phyloP scores from a whole-genome alignment of 2,797 vertebrate genomes.

The Rhinatrema bivittatum region DNA sequence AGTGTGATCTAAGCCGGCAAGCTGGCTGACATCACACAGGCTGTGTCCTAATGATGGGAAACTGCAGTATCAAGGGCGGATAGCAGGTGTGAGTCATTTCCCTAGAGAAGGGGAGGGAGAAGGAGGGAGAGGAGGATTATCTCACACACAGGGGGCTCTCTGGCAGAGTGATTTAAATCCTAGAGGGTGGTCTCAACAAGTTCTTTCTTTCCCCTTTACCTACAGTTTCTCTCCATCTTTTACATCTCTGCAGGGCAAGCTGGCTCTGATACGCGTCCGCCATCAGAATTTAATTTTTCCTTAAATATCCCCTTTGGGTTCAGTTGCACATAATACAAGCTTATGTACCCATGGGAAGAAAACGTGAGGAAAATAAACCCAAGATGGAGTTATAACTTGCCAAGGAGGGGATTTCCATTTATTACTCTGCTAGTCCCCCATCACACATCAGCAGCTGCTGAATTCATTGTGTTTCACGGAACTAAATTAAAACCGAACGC shows the following conservation, averaged over 20 bases:
- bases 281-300: conserved; percentile 24
- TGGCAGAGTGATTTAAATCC: conserved; percentile 9
- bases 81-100: conserved; percentile 60
- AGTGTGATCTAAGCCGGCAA: conserved; percentile 53
- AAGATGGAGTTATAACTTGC: conserved; percentile 5
- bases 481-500: conserved; percentile 30
- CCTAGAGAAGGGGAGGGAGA: conserved; percentile 32
- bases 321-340: conserved; percentile 21
- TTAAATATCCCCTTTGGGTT: conserved; percentile 29
- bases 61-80: conserved; percentile 43
- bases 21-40: conserved; percentile 52
- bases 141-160: conserved; percentile 31
- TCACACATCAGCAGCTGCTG: conserved; percentile 2
- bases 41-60: conserved; percentile 49
- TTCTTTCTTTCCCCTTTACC: conserved; percentile 14
- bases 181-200: conserved; percentile 21
- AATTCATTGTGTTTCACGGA: conserved; percentile 6
- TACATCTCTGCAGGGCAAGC: conserved; percentile 25
- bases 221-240: conserved; percentile 16
- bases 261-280: conserved; percentile 26
- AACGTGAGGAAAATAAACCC: background rate
- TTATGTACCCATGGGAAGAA: conserved; percentile 9
- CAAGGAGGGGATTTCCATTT: conserved; percentile 1
- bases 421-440: conserved; percentile 16
- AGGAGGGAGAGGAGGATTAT: conserved; percentile 37